phyloP scores from a whole-genome alignment of 1,140 invertebrate species.

The Leptinotarsa texana region DNA sequence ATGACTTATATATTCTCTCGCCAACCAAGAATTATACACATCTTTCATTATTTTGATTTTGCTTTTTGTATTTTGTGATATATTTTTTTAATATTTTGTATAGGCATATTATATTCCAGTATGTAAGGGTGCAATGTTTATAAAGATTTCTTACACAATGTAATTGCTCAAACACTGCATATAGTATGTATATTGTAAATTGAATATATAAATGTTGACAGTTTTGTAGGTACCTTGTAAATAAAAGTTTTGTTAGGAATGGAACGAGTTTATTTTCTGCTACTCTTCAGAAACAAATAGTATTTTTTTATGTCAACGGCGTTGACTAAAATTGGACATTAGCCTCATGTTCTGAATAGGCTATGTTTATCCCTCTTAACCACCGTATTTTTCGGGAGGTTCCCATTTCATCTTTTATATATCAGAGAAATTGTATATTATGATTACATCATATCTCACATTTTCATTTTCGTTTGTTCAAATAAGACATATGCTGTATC shows the following conservation, averaged over 20 bases:
- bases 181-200: conserved; percentile 24
- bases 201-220: conserved; percentile 32
- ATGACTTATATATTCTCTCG: conserved; percentile 1
- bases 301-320: too few species aligned
- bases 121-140: conserved; percentile 25
- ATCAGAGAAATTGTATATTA: too few species aligned
- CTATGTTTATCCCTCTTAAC: too few species aligned
- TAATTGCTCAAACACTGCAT: conserved; percentile 26
- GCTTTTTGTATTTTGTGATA: conserved; percentile 30
- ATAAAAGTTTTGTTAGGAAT: conserved; percentile 25
- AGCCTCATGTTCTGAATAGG: too few species aligned
- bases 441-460: too few species aligned
- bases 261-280: neutral
- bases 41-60: conserved; percentile 28
- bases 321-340: too few species aligned
- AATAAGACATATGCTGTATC: too few species aligned
- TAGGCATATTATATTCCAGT: conserved; percentile 13
- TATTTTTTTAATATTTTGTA: conserved; percentile 14
- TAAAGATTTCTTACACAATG: conserved; percentile 21
- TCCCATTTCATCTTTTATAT: too few species aligned
- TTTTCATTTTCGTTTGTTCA: too few species aligned
- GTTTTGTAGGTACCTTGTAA: conserved; percentile 29
- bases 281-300: too few species aligned
- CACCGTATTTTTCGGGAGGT: too few species aligned
- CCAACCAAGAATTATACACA: conserved; percentile 36